These are phyloP conservation scores for Congeria kusceri DNA, from an alignment of 2,888 invertebrate species.

Conservation along the genomic window DNA sequence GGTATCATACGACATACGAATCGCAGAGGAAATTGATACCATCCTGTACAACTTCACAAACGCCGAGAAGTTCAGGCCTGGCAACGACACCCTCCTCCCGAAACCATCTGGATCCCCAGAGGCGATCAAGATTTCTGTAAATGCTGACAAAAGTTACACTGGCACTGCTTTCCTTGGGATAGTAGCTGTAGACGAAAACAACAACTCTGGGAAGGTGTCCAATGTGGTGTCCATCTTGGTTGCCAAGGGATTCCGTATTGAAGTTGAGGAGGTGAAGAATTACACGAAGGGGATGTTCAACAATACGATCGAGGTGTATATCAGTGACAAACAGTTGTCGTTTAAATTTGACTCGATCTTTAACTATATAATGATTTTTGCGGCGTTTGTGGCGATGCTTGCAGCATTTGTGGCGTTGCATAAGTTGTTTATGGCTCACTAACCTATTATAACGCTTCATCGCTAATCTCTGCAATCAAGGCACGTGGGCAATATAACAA, in stretches of 20 bases:
- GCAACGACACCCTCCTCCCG: neutral
- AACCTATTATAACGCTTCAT: too few relatives aligned
- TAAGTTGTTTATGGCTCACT: too few relatives aligned
- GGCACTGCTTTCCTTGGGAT: neutral
- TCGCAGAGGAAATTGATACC: neutral
- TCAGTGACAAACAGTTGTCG: too few relatives aligned
- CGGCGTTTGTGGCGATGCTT: too few relatives aligned
- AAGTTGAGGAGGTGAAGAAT: neutral
- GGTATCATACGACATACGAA: neutral
- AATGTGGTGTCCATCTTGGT: neutral
- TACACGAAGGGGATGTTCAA: neutral
- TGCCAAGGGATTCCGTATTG: slow-evolving; percentile 6
- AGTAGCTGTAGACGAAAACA: neutral
- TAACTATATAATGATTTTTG: too few relatives aligned
- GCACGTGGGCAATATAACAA: too few relatives aligned
- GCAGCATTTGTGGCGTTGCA: too few relatives aligned
- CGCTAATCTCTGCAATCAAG: too few relatives aligned
- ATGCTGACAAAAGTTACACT: neutral
- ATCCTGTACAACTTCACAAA: neutral
- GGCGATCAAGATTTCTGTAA: neutral
- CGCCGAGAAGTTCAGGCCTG: neutral
- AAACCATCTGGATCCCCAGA: neutral
- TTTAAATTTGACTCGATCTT: too few relatives aligned
- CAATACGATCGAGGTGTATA: too few relatives aligned
- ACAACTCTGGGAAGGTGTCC: neutral